Evolutionary conservation across 2,797 vertebrate species (phyloP), one percentile per base, ranked within the genome.

Genomic region (Gymnothorax javanicus): DNA sequence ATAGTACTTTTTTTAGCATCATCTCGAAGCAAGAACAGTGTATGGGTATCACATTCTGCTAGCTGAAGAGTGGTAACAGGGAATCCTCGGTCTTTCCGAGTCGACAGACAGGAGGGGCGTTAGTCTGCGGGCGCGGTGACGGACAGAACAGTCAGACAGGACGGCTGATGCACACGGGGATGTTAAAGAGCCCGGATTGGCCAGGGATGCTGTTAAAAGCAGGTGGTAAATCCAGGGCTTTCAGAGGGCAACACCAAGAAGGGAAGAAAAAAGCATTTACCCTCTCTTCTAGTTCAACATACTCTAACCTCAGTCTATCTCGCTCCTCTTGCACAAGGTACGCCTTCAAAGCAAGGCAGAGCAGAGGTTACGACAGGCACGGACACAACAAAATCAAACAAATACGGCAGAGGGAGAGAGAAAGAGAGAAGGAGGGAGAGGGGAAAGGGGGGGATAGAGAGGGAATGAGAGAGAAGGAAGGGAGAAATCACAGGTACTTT

Each of bases 221-320:
- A 91, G 94, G 92, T 89, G 90, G 90, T 89, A 89, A 91, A 91
- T 88, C 92, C 91, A 93, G 92, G 89, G 92, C 91, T 91, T 91
- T 91, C 89, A 88, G 87, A 93, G 91, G 94, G 91, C 92, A 90
- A 84, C 84, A 86, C 67, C 75, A 86, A 87, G 85, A 90, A 88
- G 86, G 92, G 91, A 89, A 93, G 91, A 93, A 92, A 43, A 79
- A 90, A 93, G 91, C 84, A 96, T 95, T 97, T 97, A 97, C 97
- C 96, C 96, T 97, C 95, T 97, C 97, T 92, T 97, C 96, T 96
- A 97, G 96, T 95, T 97, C 97, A 97, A 95, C 95, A 94, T 92
- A 96, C 89, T 96, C 96, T 96, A 96, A 97, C 95, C 95, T 97
- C 96, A 97, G 97, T 93, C 96, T 97, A 96, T 96, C 95, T 92